Conservation (phyloP, 2,797 vertebrate genomes). For the Notamacropus eugenii region DNA sequence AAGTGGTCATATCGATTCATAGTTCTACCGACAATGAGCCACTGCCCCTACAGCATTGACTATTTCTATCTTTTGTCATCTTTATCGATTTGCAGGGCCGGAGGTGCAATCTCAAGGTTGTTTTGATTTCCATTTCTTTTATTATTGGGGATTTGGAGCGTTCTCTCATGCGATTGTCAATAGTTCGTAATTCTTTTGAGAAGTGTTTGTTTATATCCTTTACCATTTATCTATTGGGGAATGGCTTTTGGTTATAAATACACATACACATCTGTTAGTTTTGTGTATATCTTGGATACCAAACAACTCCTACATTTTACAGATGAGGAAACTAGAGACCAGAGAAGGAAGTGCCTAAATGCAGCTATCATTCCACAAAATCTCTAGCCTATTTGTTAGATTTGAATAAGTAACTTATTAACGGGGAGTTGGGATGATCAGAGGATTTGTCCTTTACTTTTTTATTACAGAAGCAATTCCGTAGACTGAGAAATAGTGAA, state of each 20-base stretch:
- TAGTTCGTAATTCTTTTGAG: neutral
- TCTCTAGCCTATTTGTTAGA: neutral
- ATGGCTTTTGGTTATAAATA: neutral
- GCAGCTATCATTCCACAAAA: neutral
- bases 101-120: neutral
- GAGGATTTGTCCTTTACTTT: neutral
- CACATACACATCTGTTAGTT: neutral
- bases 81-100: neutral
- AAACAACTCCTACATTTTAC: neutral
- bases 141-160: neutral
- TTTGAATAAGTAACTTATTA: neutral
- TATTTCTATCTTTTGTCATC: neutral
- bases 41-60: neutral
- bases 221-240: neutral
- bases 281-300: neutral
- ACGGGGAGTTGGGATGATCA: neutral
- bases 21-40: neutral
- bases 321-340: neutral
- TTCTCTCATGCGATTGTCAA: neutral
- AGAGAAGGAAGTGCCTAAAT: neutral
- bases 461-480: neutral
- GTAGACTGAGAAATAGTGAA: neutral
- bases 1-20: neutral
- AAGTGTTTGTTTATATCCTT: neutral
- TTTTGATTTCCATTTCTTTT: neutral